Percentiles rank a stretch among this genome's conserved stretches.
Evolutionary conservation across 2,113 vertebrate genomes (phyloP).

Genomic region (Lampris megalopsis): DNA sequence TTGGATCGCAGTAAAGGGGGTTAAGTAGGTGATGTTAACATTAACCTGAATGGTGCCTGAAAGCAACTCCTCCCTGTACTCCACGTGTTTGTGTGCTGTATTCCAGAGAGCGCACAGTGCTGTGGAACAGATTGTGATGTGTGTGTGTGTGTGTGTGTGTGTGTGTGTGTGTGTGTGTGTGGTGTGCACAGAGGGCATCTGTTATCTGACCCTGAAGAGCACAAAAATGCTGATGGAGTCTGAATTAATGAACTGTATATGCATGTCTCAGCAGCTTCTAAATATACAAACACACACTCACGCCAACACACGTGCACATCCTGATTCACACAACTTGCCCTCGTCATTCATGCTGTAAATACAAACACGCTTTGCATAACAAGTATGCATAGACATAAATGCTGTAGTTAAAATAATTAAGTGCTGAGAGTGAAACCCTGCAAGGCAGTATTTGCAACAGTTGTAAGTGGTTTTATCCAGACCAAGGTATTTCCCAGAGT

Average conservation of each 20-base stretch:
- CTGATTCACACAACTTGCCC: constrained; percentile 24
- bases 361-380: constrained; percentile 41
- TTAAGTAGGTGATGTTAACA: constrained; percentile 58
- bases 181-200: constrained; percentile 62
- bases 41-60: constrained; percentile 22
- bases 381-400: background rate
- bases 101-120: constrained; percentile 1
- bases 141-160: constrained; percentile 21
- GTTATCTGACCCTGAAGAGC: constrained; percentile 72
- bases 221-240: constrained; percentile 72
- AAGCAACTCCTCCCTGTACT: background rate
- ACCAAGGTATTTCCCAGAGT: too few relatives aligned
- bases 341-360: constrained; percentile 39
- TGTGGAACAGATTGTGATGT: background rate
- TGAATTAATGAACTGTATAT: constrained; percentile 66
- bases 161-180: constrained; percentile 21
- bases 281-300: constrained; percentile 22
- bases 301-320: constrained; percentile 10
- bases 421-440: background rate
- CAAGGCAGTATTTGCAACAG: too few relatives aligned
- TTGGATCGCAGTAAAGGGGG: constrained; percentile 42
- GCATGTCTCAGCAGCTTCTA: constrained; percentile 50
- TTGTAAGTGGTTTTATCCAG: too few relatives aligned
- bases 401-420: constrained; percentile 1
- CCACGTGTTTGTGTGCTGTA: background rate